These are phyloP conservation scores for Molorchus minor DNA, from an alignment of 2,888 invertebrate genomes.

Conservation along the genomic window DNA sequence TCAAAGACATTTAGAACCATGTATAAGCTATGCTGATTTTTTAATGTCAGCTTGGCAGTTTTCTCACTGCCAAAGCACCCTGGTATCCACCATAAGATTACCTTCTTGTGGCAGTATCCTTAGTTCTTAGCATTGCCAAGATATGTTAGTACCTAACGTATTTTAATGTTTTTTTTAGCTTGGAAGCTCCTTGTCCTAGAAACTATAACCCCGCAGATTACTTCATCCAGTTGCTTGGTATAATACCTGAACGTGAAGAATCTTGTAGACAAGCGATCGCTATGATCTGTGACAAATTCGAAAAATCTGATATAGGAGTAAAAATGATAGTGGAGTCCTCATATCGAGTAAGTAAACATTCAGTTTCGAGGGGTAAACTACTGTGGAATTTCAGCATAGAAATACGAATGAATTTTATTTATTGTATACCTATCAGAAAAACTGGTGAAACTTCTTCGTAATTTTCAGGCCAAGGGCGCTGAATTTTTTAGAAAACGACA, in stretches of 20 bases:
- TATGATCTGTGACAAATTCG: constrained; percentile 81
- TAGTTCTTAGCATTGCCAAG: too few species aligned
- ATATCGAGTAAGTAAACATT: too few species aligned
- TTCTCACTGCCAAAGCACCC: too few species aligned
- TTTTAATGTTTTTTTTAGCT: constrained; percentile 62
- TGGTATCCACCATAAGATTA: too few species aligned
- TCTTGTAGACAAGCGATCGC: constrained; percentile 81
- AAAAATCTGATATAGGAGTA: constrained; percentile 71
- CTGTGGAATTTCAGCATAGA: constrained; percentile 39
- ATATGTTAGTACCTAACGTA: too few species aligned
- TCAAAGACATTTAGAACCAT: too few species aligned
- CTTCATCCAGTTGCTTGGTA: constrained; percentile 88
- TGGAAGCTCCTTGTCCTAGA: constrained; percentile 84
- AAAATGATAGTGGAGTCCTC: constrained; percentile 69
- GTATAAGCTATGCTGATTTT: too few species aligned
- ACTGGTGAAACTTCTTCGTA: neutral
- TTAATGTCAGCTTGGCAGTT: too few species aligned
- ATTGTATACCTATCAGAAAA: too few species aligned
- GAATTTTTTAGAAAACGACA: constrained; percentile 45
- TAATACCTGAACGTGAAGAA: constrained; percentile 84
- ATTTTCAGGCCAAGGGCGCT: too few species aligned
- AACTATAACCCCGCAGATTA: constrained; percentile 96
- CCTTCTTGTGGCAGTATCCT: too few species aligned
- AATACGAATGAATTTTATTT: too few species aligned
- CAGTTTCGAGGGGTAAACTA: constrained; percentile 66